Evolutionary conservation across 2,888 invertebrate genomes (phyloP), one percentile per base, ranked within the genome.

Genomic region (Hetaerina titia): DNA sequence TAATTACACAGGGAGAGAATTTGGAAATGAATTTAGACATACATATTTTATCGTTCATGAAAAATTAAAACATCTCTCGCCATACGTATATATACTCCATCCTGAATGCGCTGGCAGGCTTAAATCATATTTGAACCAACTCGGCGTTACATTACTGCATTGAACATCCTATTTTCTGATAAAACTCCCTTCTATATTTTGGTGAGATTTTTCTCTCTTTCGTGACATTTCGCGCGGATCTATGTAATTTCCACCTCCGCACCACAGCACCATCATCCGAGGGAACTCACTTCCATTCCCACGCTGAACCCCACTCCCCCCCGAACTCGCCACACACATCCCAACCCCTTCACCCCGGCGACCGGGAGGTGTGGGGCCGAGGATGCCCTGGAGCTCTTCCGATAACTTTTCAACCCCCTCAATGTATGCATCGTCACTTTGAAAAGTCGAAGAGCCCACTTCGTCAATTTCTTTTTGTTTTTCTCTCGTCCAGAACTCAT

Each of bases 341-440:
- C 15, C 22, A 45, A 57, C 13, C 88, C 56, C 88, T 56, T 56
- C 60, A 25, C 5, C 31, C 63, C 90, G 57, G 89, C 58, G 57
- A 19, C 64, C 64, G 63, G 56, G 69, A 31, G 45, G 45, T 45
- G 45, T 45, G 45, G 45, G 45, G 45, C 45, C 45, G 64, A 63
- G 60, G 90, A 60, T 92, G 57, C 64, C 69, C 92, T 92, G 92
- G 69, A 64, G 92, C 69, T 69, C 92, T 92, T 92, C 69, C 92
- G 92, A 92, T 92, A 92, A 92, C 92, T 92, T 92, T 64, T 63
- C 69, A 64, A 69, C 92, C 92, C 89, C 92, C 92, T 92, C 92
- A 92, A 92, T 92, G 92, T 92, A 92, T 92, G 92, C 92, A 92
- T 92, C 92, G 92, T 92, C 92, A 92, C 92, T 92, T 92, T 92